Percentiles rank a stretch among this genome's conserved stretches.
These are phyloP conservation scores for Gambusia holbrooki DNA, from an alignment of 2,113 vertebrate species.

Conservation along the genomic window DNA sequence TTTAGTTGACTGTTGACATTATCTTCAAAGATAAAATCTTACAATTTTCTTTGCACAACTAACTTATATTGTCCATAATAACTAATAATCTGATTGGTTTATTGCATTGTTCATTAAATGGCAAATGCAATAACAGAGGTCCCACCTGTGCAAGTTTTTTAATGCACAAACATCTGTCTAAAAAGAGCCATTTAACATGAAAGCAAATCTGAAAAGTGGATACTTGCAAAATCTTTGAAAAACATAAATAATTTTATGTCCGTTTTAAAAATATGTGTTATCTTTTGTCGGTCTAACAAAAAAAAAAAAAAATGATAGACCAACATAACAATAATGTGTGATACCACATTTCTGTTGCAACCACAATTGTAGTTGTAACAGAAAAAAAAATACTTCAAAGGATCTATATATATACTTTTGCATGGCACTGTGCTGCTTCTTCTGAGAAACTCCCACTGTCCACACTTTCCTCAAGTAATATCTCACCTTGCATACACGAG, in stretches of 20 bases:
- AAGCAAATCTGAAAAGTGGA: not conserved
- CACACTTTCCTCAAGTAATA: constrained; percentile 20
- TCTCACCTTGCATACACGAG: constrained; percentile 95
- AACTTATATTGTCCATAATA: not conserved
- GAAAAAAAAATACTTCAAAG: no score
- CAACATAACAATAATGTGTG: not conserved
- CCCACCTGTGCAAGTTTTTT: not conserved
- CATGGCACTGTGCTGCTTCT: not conserved
- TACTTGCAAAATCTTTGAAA: not conserved
- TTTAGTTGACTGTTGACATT: not conserved
- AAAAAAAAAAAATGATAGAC: no score
- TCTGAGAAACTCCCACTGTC: constrained; percentile 15
- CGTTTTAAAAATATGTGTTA: not conserved
- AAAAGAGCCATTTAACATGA: not conserved
- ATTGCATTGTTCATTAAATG: not conserved
- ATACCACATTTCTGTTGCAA: no score
- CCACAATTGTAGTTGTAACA: no score
- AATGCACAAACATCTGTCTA: not conserved
- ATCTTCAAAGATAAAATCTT: not conserved
- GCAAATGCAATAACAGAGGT: not conserved
- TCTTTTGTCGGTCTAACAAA: no score
- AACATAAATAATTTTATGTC: not conserved
- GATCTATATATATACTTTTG: not conserved
- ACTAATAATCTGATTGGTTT: not conserved
- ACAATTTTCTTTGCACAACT: not conserved